phyloP scores from a whole-genome alignment of 2,888 invertebrate species.

The Biston stratarius region DNA sequence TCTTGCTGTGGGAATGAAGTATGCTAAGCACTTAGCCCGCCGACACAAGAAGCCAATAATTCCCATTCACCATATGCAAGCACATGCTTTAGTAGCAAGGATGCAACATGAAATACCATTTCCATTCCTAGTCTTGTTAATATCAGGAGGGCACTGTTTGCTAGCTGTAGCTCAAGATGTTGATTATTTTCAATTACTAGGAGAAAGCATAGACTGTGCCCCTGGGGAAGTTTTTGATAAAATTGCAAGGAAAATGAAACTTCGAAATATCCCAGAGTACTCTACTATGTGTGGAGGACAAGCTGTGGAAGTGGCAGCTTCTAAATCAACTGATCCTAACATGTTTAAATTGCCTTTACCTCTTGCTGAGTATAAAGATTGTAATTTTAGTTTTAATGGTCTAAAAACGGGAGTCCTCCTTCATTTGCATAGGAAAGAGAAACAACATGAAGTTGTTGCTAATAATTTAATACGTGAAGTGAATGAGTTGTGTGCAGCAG shows the following conservation, averaged over 20 bases:
- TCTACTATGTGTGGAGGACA: slow-evolving; percentile 92
- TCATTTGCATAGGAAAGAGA: slow-evolving; percentile 87
- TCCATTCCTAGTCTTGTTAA: slow-evolving; percentile 95
- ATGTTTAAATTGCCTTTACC: slow-evolving; percentile 90
- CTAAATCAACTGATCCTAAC: slow-evolving; percentile 88
- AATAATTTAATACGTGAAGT: slow-evolving; percentile 91
- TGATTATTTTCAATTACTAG: slow-evolving; percentile 92
- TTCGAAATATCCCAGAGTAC: slow-evolving; percentile 92
- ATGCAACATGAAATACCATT: slow-evolving; percentile 91
- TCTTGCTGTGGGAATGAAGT: slow-evolving; percentile 92
- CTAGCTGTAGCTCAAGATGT: slow-evolving; percentile 91
- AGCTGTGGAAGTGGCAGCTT: slow-evolving; percentile 94
- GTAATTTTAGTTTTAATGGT: slow-evolving; percentile 97
- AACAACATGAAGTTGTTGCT: slow-evolving; percentile 84
- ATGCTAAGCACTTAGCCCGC: slow-evolving; percentile 92
- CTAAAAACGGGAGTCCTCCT: slow-evolving; percentile 88
- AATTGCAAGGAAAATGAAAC: slow-evolving; percentile 93
- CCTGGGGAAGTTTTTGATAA: slow-evolving; percentile 98
- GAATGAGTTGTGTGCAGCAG: slow-evolving; percentile 94
- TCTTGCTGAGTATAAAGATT: slow-evolving; percentile 89
- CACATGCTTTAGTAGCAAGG: slow-evolving; percentile 96
- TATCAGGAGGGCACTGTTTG: slow-evolving; percentile 98
- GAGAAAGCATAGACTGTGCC: slow-evolving; percentile 93
- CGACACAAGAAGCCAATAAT: slow-evolving; percentile 93
- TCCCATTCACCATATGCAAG: slow-evolving; percentile 99